Percentiles rank a stretch among this genome's conserved stretches.
Conservation (phyloP, 37 sponge, comb jelly and placozoan species). For the Aphrocallistes beatrix region DNA sequence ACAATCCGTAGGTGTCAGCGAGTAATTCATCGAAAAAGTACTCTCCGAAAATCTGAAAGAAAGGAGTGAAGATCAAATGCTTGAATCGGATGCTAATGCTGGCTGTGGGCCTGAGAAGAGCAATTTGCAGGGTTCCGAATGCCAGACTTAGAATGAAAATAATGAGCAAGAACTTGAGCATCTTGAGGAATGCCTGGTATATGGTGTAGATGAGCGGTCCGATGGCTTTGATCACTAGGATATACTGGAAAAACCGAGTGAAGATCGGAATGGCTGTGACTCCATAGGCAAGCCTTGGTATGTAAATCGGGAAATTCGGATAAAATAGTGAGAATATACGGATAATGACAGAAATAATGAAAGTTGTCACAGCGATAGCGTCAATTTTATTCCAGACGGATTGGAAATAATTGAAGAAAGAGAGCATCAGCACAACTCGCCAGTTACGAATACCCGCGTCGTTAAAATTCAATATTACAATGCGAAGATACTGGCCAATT, state of each 20-base stretch:
- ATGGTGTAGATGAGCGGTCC: not conserved
- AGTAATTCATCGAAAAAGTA: not conserved
- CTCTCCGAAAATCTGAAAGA: not conserved
- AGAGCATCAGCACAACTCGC: not conserved
- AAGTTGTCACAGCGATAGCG: not conserved
- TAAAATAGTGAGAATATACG: not conserved
- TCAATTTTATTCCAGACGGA: not conserved
- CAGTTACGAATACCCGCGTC: not conserved
- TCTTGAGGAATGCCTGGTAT: not conserved
- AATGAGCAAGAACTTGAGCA: not conserved
- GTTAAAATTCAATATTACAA: not conserved
- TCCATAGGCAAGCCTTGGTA: constrained; percentile 3
- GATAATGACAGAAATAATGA: not conserved
- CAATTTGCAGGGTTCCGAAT: not conserved
- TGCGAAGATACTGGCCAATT: not conserved
- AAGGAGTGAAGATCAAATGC: not conserved
- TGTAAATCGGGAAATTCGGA: not conserved
- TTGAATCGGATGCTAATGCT: not conserved
- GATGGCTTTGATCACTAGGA: not conserved
- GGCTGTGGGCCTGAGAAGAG: not conserved
- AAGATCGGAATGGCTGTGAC: not conserved
- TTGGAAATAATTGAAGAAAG: not conserved
- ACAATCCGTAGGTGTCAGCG: not conserved
- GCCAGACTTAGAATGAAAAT: not conserved
- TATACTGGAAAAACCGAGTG: not conserved